Conservation (phyloP, 2,888 invertebrate species). For the Drosophila diplacantha region DNA sequence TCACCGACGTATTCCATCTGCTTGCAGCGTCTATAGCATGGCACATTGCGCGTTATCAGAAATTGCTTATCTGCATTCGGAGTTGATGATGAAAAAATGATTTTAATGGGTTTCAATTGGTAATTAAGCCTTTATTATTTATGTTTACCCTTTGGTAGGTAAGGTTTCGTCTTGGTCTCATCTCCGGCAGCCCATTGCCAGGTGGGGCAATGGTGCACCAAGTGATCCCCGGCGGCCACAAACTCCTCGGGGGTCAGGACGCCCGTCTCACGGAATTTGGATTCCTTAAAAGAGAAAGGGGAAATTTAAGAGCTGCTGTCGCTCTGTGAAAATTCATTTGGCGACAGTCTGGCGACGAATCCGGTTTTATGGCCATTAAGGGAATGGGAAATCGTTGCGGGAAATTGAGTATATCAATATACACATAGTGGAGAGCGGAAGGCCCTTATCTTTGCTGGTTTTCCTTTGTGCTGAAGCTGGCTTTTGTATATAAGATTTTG, state of each 20-base stretch:
- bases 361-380: conserved; percentile 8
- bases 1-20: conserved; percentile 82
- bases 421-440: not conserved
- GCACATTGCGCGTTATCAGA: conserved; percentile 96
- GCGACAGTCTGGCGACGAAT: conserved; percentile 20
- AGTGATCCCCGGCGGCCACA: conserved; percentile 98
- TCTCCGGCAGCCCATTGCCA: conserved; percentile 99
- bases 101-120: conserved; percentile 6
- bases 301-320: conserved; percentile 1
- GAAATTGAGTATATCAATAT: conserved; percentile 21
- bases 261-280: conserved; percentile 97
- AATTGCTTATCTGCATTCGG: conserved; percentile 90
- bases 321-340: conserved; percentile 1
- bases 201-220: conserved; percentile 99
- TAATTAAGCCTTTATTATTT: conserved; percentile 2
- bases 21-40: conserved; percentile 96
- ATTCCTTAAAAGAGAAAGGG: conserved; percentile 85
- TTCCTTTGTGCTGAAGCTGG: conserved; percentile 6
- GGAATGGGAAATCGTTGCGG: conserved; percentile 4
- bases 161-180: conserved; percentile 90
- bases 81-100: conserved; percentile 13
- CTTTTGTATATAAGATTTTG: not conserved
- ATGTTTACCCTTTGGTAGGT: conserved; percentile 84
- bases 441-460: conserved; percentile 3
- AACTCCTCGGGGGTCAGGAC: conserved; percentile 99